These are phyloP conservation scores for Ennomos erosarius DNA, from an alignment of 2,888 invertebrate genomes.

Conservation along the genomic window DNA sequence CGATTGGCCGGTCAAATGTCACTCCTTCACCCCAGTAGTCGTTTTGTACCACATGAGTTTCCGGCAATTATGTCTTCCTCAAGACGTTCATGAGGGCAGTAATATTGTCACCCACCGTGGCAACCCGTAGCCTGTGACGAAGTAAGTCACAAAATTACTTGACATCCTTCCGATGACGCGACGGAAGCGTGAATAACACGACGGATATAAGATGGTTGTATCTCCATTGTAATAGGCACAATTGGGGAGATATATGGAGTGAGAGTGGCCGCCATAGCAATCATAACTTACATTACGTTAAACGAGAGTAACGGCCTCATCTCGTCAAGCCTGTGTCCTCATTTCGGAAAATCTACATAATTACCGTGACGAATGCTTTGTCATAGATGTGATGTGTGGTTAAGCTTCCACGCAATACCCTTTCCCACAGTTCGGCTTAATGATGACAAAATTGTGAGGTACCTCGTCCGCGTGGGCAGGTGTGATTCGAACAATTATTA, in stretches of 20 bases:
- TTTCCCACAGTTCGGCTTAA: conserved; percentile 65
- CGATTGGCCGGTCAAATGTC: conserved; percentile 82
- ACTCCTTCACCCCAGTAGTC: conserved; percentile 71
- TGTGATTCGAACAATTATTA: conserved; percentile 71
- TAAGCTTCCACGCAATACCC: conserved; percentile 40
- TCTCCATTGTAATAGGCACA: conserved; percentile 49
- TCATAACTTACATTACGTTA: conserved; percentile 43
- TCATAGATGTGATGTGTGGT: conserved; percentile 32
- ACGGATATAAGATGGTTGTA: conserved; percentile 52
- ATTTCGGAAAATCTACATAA: conserved; percentile 42
- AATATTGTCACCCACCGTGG: conserved; percentile 70
- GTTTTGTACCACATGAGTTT: conserved; percentile 76
- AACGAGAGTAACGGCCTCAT: conserved; percentile 42
- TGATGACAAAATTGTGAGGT: conserved; percentile 56
- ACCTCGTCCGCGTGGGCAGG: conserved; percentile 64
- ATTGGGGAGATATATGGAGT: conserved; percentile 50
- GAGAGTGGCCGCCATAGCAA: conserved; percentile 35
- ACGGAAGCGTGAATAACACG: conserved; percentile 60
- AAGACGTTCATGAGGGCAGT: conserved; percentile 65
- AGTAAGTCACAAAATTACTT: conserved; percentile 66
- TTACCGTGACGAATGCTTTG: conserved; percentile 40
- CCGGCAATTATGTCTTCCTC: conserved; percentile 82
- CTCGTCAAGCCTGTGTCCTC: conserved; percentile 39
- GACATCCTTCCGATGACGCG: conserved; percentile 72
- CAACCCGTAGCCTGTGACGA: conserved; percentile 75